phyloP scores from a whole-genome alignment of 2,888 invertebrate genomes.

The Drosophila tanythrix region DNA sequence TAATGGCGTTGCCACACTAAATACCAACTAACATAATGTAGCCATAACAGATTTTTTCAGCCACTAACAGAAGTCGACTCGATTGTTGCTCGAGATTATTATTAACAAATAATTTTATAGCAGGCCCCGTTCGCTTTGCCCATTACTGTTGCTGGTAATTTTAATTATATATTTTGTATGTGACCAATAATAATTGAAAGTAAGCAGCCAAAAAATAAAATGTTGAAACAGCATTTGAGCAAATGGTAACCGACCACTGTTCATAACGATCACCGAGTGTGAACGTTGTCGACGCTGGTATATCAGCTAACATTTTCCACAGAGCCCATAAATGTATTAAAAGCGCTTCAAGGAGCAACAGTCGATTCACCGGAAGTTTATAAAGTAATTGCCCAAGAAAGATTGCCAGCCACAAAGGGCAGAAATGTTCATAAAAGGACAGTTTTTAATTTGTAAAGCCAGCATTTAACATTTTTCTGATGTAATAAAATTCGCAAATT shows the following conservation, averaged over 20 bases:
- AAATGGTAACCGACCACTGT: neutral
- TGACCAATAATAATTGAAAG: neutral
- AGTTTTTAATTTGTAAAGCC: slow-evolving; percentile 25
- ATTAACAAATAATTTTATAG: slow-evolving; percentile 4
- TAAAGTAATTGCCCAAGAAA: slow-evolving; percentile 73
- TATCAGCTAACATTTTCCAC: slow-evolving; percentile 18
- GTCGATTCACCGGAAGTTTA: slow-evolving; percentile 60
- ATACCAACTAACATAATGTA: no score
- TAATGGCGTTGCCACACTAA: slow-evolving; percentile 25
- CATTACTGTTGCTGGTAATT: slow-evolving; percentile 43
- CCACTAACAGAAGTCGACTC: neutral
- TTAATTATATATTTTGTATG: no score
- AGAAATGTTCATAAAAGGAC: no score
- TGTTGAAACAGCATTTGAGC: neutral
- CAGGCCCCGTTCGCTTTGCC: slow-evolving; percentile 65
- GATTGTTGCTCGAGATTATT: neutral
- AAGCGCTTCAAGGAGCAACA: slow-evolving; percentile 15
- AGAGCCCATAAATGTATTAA: neutral
- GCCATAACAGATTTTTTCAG: slow-evolving; percentile 12
- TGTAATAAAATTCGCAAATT: slow-evolving; percentile 44
- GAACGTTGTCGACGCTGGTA: slow-evolving; percentile 1
- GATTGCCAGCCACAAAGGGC: slow-evolving; percentile 46
- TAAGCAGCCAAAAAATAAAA: neutral
- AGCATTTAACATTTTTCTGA: slow-evolving; percentile 40
- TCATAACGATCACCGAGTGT: neutral